Conservation (phyloP, 2,888 invertebrate genomes). For the Sphinx pinastri region DNA sequence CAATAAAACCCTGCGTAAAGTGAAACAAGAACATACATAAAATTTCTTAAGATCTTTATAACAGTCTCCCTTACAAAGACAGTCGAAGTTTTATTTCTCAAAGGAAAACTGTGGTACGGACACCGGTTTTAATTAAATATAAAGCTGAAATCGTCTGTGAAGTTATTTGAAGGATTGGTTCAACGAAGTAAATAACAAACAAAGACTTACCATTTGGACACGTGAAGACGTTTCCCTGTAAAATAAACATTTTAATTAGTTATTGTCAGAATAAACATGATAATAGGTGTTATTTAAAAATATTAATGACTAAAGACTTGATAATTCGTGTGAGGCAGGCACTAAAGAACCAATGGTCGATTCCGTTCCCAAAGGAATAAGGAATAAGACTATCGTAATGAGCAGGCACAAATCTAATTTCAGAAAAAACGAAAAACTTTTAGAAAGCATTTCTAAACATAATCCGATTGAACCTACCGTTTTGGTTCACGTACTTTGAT, state of each 20-base stretch:
- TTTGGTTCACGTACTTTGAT: neutral
- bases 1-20: slow-evolving; percentile 9
- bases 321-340: neutral
- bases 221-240: slow-evolving; percentile 87
- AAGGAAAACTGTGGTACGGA: slow-evolving; percentile 37
- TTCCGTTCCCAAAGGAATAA: neutral
- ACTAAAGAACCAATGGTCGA: neutral
- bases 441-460: neutral
- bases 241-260: slow-evolving; percentile 44
- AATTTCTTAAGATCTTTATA: slow-evolving; percentile 40
- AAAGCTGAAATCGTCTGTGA: slow-evolving; percentile 30
- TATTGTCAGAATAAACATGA: neutral
- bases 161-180: slow-evolving; percentile 45
- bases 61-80: slow-evolving; percentile 31
- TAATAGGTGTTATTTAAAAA: neutral
- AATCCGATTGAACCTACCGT: neutral
- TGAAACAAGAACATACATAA: slow-evolving; percentile 19
- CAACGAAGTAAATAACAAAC: slow-evolving; percentile 33
- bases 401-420: neutral
- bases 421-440: neutral
- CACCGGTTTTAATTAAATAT: slow-evolving; percentile 45
- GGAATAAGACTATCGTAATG: neutral
- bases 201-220: slow-evolving; percentile 88
- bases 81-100: slow-evolving; percentile 43
- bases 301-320: neutral